Percentiles rank a stretch among this genome's conserved stretches.
Conservation (phyloP, 1,140 invertebrate genomes). For the Amphibalanus amphitrite region DNA sequence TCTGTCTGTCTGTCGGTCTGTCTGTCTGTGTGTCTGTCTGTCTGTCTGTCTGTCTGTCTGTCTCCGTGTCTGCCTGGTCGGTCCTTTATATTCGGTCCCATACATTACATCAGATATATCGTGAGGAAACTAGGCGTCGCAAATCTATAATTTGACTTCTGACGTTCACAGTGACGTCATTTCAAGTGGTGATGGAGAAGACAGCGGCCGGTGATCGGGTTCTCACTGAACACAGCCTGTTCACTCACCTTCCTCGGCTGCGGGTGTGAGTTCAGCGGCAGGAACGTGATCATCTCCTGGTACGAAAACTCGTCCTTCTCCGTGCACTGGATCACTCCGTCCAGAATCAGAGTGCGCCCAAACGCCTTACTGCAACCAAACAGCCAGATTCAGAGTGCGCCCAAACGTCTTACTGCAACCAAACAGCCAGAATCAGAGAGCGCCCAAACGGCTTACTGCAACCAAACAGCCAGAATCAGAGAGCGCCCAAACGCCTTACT, state of each 20-base stretch:
- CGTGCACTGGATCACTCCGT: constrained; percentile 94
- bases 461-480: constrained; percentile 43
- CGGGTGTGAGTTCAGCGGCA: constrained; percentile 79
- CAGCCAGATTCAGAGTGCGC: constrained; percentile 53
- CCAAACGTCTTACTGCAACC: constrained; percentile 62
- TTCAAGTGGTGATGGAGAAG: too few species aligned
- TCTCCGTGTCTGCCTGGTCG: too few species aligned
- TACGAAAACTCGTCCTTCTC: constrained; percentile 94
- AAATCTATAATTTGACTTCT: too few species aligned
- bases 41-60: too few species aligned
- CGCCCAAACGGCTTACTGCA: constrained; percentile 66
- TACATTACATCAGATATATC: too few species aligned
- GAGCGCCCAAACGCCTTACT: constrained; percentile 75
- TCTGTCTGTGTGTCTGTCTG: too few species aligned
- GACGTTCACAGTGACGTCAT: too few species aligned
- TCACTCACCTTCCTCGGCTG: constrained; percentile 62
- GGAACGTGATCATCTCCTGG: constrained; percentile 94
- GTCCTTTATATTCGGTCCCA: too few species aligned
- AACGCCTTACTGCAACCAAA: constrained; percentile 49
- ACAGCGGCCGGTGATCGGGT: too few species aligned
- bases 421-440: constrained; percentile 50
- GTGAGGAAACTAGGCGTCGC: too few species aligned
- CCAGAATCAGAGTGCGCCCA: constrained; percentile 74
- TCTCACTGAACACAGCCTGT: too few species aligned
- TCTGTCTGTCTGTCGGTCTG: too few species aligned